These are phyloP conservation scores for Iguana delicatissima DNA, from an alignment of 2,797 vertebrate genomes.

Conservation along the genomic window DNA sequence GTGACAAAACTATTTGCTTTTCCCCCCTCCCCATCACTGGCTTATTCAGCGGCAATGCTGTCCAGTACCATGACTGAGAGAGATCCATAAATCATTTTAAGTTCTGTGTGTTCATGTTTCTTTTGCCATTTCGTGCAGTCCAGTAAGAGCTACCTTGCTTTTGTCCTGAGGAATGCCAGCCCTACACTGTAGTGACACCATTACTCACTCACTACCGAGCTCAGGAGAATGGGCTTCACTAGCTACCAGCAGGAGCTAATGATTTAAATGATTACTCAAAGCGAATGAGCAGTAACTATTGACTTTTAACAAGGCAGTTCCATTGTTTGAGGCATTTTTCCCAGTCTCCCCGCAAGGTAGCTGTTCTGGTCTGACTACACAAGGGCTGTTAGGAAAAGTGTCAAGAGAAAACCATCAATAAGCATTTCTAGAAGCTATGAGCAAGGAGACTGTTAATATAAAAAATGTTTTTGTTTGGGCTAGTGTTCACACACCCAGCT, in stretches of 20 bases:
- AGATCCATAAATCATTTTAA: slow-evolving; percentile 22
- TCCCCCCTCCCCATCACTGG: background rate
- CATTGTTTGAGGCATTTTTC: background rate
- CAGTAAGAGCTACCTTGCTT: accelerated
- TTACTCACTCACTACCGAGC: accelerated
- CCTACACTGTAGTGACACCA: accelerated
- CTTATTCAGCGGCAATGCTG: accelerated
- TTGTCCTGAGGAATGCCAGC: background rate
- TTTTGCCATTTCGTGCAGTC: background rate
- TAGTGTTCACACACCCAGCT: background rate
- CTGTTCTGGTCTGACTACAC: background rate
- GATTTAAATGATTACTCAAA: background rate
- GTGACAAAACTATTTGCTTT: accelerated
- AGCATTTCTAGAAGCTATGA: background rate
- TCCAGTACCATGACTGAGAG: background rate
- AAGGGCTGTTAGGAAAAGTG: accelerated
- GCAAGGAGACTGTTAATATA: background rate
- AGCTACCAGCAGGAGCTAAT: background rate
- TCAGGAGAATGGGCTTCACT: background rate
- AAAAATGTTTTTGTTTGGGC: background rate
- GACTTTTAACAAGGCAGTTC: slow-evolving; percentile 33
- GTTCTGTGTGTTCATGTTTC: background rate
- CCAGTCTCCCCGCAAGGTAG: background rate
- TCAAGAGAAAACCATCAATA: background rate
- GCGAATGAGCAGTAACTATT: slow-evolving; percentile 32